Evolutionary conservation across 30 jellyfish, hydroid and myxozoan genomes (phyloP), one percentile per base, ranked within the genome.

Genomic region (Aurelia sp.): DNA sequence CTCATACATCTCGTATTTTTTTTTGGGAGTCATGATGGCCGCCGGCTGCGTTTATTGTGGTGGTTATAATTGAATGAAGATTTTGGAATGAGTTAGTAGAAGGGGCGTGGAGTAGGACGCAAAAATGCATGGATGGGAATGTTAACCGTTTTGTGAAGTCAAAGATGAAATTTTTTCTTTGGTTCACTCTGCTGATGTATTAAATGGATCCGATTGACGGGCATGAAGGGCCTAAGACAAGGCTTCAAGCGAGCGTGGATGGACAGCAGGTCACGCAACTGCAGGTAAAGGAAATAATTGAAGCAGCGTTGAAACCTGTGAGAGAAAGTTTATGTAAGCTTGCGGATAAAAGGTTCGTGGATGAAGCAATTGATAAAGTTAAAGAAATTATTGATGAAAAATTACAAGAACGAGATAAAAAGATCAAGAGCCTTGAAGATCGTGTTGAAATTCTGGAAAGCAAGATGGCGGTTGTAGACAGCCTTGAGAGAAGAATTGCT

Each of bases 341-440:
- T 57, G 61, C 75, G 71, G 86, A 75, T 75, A 75, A 75, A 75
- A 44, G 73, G 71, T 75, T 50, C 86, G 18, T 75, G 0, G 86
- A 75, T 60, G 86, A 75, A 44, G 86, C 86, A 75, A 50, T 75
- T 50, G 71, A 57, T 75, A 47, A 73, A 47, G 71, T 73, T 65
- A n/a, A n/a, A n/a, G n/a, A 30, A 33, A 75, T 75, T 57, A 61
- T 79, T 62, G 89, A 79, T 19, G 81, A 44, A 62, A 64, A 79
- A 57, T 62, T 64, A 66, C 41, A 79, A 66, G 72, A 66, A 11
- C 89, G 81, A 62, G 89, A 79, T 63, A 65, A 79, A 22, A 79
- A 66, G 69, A 79, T 79, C 71, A 79, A 64, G 44, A 79, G 81
- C 64, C 81, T 79, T 21, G 89, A 79, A 63, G 80, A 79, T 33